phyloP scores from a whole-genome alignment of 1,140 invertebrate genomes.

The Stenopsyche tienmushanensis region DNA sequence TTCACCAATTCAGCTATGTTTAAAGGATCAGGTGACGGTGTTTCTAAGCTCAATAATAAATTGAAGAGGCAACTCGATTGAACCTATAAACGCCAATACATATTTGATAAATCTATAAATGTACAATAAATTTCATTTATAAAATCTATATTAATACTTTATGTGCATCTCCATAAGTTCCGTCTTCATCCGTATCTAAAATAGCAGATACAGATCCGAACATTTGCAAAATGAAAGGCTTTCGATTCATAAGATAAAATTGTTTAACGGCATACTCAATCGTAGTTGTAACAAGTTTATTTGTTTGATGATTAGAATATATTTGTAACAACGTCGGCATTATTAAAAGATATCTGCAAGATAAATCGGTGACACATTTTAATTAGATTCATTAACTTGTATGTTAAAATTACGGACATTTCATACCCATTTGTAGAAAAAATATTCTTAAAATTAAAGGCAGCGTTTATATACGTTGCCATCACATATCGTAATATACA shows the following conservation, averaged over 20 bases:
- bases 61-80: slow-evolving; percentile 89
- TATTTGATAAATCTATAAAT: slow-evolving; percentile 29
- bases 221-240: slow-evolving; percentile 98
- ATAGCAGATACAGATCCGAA: slow-evolving; percentile 97
- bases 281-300: slow-evolving; percentile 89
- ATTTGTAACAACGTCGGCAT: slow-evolving; percentile 96
- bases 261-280: slow-evolving; percentile 98
- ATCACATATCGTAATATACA: slow-evolving; percentile 94
- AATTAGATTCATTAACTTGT: neutral
- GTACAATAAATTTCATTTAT: neutral
- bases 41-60: slow-evolving; percentile 87
- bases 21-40: slow-evolving; percentile 89
- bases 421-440: slow-evolving; percentile 93
- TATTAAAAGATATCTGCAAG: slow-evolving; percentile 84
- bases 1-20: slow-evolving; percentile 95
- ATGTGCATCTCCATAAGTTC: slow-evolving; percentile 83
- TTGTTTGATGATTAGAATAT: slow-evolving; percentile 97
- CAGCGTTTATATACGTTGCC: slow-evolving; percentile 96
- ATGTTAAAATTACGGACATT: neutral
- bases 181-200: slow-evolving; percentile 88
- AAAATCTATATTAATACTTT: slow-evolving; percentile 61
- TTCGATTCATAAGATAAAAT: slow-evolving; percentile 97
- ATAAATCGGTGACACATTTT: slow-evolving; percentile 33
- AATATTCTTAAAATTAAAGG: slow-evolving; percentile 98
- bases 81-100: slow-evolving; percentile 60